Conservation (phyloP, 2,797 vertebrate genomes). For the Sphaeramia orbicularis region DNA sequence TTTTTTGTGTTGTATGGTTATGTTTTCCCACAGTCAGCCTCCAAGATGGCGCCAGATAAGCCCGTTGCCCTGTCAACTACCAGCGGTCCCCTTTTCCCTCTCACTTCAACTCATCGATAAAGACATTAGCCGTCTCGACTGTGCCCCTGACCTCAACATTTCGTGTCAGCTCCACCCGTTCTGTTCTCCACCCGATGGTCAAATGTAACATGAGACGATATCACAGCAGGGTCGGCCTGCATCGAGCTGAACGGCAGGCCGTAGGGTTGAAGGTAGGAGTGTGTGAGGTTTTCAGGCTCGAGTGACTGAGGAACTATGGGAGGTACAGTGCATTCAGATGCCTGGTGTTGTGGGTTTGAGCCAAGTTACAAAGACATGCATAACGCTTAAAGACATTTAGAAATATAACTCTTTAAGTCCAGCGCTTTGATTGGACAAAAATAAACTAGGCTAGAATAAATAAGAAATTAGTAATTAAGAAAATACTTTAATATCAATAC, state of each 20-base stretch:
- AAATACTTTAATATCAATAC: constrained; percentile 79
- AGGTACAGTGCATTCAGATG: constrained; percentile 71
- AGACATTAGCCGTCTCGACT: constrained; percentile 6
- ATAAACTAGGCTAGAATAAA: constrained; percentile 77
- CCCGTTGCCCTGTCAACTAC: constrained; percentile 6
- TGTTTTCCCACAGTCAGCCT: constrained; percentile 39
- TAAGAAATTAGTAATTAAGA: constrained; percentile 79
- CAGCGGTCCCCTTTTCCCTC: neutral
- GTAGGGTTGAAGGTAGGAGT: constrained; percentile 76
- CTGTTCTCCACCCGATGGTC: constrained; percentile 20
- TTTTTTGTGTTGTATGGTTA: neutral
- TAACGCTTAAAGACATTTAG: constrained; percentile 63
- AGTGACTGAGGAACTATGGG: constrained; percentile 67
- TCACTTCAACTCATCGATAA: constrained; percentile 5
- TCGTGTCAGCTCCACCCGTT: constrained; percentile 26
- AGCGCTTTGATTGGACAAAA: constrained; percentile 62
- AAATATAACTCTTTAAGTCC: constrained; percentile 71
- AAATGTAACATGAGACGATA: constrained; percentile 52
- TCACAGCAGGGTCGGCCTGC: constrained; percentile 62
- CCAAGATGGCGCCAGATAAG: constrained; percentile 53
- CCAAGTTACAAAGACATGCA: constrained; percentile 60
- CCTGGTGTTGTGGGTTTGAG: constrained; percentile 59
- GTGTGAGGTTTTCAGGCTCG: constrained; percentile 73
- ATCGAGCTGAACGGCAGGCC: constrained; percentile 24
- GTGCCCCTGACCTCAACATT: constrained; percentile 19